Evolutionary conservation across 1,140 invertebrate genomes (phyloP), one percentile per base, ranked within the genome.

Genomic region (Octopus bimaculoides): DNA sequence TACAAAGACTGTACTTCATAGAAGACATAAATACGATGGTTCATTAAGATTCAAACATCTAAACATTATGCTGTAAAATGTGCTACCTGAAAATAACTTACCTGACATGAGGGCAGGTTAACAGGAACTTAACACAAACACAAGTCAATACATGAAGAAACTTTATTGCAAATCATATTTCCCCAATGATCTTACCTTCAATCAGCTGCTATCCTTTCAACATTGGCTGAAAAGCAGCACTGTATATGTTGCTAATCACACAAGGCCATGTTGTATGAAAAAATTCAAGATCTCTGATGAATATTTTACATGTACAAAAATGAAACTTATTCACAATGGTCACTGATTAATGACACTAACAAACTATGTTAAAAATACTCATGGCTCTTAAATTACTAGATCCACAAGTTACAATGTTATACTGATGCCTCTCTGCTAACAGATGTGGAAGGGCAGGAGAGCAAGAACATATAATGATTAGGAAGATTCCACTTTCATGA

Each of bases 101-200:
- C 66, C 66, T 71, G 17, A 8, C 6, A 71, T 12, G 6, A 71
- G 66, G 14, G 26, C 6, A 71, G 66, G 66, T 71, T n/a, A 71
- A n/a, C 26, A 14, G 66, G 66, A 71, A 71, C 66, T 71, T 71
- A 71, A 71, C 66, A 75, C 74, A 75, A 52, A 75, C 41, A 53
- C 74, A 75, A 53, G 74, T 53, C 26, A 75, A 75, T 75, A 75
- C 74, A 75, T 75, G 52, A 75, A 75, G 74, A 75, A 75, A 75
- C 74, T 75, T 75, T 75, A 75, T 75, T 75, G 74, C 74, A 75
- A 53, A 52, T 75, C 26, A 52, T 75, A 14, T 75, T 53, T 10
- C 74, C 52, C 52, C 26, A 53, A 75, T 75, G 74, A 75, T 53
- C 74, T 75, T 75, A 75, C 74, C 74, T 75, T 75, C 20, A 75